These are phyloP conservation scores for Ophion ellenae DNA, from an alignment of 2,888 invertebrate species.

Conservation along the genomic window DNA sequence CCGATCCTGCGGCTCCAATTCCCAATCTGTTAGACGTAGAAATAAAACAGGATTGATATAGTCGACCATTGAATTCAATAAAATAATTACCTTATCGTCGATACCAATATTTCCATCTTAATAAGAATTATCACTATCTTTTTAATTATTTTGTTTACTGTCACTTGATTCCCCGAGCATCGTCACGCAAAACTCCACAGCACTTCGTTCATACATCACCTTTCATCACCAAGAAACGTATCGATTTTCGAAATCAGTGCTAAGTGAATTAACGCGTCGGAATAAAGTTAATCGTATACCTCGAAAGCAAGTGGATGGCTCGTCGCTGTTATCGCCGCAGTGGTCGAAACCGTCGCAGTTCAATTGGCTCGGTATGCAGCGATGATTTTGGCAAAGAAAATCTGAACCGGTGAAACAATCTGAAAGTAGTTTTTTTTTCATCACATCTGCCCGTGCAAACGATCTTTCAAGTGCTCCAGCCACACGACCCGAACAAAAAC, in stretches of 20 bases:
- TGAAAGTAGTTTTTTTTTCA: slow-evolving; percentile 74
- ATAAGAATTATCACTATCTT: no score
- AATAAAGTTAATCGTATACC: slow-evolving; percentile 76
- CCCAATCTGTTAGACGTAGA: slow-evolving; percentile 83
- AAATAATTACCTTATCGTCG: not conserved
- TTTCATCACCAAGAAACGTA: not conserved
- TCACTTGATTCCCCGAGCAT: not conserved
- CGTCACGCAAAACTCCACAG: no score
- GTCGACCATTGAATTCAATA: not conserved
- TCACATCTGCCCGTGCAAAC: not conserved
- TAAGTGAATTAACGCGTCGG: not conserved
- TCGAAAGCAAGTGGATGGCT: slow-evolving; percentile 86
- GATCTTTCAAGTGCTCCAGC: not conserved
- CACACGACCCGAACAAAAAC: not conserved
- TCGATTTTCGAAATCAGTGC: not conserved
- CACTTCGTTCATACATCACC: no score
- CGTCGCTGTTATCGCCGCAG: slow-evolving; percentile 90
- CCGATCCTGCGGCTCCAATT: slow-evolving; percentile 85
- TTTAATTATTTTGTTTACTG: no score
- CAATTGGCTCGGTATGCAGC: slow-evolving; percentile 88
- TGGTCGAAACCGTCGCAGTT: slow-evolving; percentile 91
- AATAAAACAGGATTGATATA: slow-evolving; percentile 19
- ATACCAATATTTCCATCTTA: no score
- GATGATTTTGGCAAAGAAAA: slow-evolving; percentile 89
- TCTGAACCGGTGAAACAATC: slow-evolving; percentile 89